Conservation (phyloP, 2,888 invertebrate species). For the Hirtodrosophila alboralis region DNA sequence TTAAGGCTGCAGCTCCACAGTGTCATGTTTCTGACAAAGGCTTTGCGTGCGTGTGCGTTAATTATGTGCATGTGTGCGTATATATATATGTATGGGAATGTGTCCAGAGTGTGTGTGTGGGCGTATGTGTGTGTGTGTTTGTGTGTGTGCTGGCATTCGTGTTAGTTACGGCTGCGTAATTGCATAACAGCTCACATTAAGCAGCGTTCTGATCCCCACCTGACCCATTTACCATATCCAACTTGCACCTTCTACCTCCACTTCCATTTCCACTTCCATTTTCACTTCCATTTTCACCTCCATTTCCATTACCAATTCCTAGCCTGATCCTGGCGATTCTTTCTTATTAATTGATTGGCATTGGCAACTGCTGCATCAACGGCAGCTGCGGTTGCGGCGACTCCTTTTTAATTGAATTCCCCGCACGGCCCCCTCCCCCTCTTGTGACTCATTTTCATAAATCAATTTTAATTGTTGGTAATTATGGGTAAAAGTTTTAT, state of each 20-base stretch:
- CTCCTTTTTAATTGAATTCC: conserved; percentile 71
- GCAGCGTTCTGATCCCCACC: conserved; percentile 23
- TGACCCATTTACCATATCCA: conserved; percentile 28
- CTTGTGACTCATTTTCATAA: conserved; percentile 77
- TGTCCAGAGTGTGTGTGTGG: not conserved
- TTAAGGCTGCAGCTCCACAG: too few relatives aligned
- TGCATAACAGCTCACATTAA: conserved; percentile 50
- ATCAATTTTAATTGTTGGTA: conserved; percentile 82
- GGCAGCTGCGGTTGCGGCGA: conserved; percentile 32
- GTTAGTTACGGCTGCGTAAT: conserved; percentile 64
- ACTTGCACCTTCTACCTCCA: not conserved
- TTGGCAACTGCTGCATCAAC: conserved; percentile 30
- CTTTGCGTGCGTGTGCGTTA: conserved; percentile 36
- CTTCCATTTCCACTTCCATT: not conserved
- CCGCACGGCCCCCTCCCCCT: conserved; percentile 13
- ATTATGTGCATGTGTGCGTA: conserved; percentile 26
- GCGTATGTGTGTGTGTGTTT: conserved; percentile 18
- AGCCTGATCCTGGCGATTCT: not conserved
- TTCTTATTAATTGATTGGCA: conserved; percentile 74
- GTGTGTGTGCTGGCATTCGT: conserved; percentile 38
- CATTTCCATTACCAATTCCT: not conserved
- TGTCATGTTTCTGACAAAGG: conserved; percentile 1
- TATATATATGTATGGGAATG: conserved; percentile 14
- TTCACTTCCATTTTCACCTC: not conserved
- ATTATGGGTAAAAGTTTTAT: conserved; percentile 70